Conservation (phyloP, 2,888 invertebrate species). For the Himalopsyche kuldschensis region DNA sequence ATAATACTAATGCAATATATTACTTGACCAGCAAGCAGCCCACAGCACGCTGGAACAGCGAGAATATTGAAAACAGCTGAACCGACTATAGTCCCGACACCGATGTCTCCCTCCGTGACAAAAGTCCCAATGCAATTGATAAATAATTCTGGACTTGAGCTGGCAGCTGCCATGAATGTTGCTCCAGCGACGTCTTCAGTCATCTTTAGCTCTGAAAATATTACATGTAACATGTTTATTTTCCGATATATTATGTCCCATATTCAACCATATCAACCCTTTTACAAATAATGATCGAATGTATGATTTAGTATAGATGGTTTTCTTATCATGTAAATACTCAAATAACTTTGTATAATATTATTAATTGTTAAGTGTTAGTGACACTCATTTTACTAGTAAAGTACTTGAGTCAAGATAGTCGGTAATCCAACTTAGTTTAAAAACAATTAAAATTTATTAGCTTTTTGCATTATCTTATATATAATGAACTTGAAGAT, state of each 20-base stretch:
- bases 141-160: slow-evolving; percentile 84
- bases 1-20: background rate
- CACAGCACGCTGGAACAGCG: slow-evolving; percentile 76
- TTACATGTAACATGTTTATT: background rate
- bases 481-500: too few relatives aligned
- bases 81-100: slow-evolving; percentile 76
- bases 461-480: too few relatives aligned
- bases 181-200: slow-evolving; percentile 83
- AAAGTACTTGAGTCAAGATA: too few relatives aligned
- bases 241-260: background rate
- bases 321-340: too few relatives aligned
- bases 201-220: slow-evolving; percentile 61
- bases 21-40: slow-evolving; percentile 64
- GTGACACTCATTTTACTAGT: too few relatives aligned
- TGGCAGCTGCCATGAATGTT: slow-evolving; percentile 89
- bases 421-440: too few relatives aligned
- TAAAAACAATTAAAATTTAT: too few relatives aligned
- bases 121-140: slow-evolving; percentile 83
- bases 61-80: slow-evolving; percentile 79
- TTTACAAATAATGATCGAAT: too few relatives aligned
- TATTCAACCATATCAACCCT: background rate
- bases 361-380: too few relatives aligned
- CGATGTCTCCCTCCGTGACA: slow-evolving; percentile 74
- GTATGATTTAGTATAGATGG: too few relatives aligned
- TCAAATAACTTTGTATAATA: too few relatives aligned